phyloP scores from a whole-genome alignment of 1,140 invertebrate species.

The Leguminivora glycinivorella region DNA sequence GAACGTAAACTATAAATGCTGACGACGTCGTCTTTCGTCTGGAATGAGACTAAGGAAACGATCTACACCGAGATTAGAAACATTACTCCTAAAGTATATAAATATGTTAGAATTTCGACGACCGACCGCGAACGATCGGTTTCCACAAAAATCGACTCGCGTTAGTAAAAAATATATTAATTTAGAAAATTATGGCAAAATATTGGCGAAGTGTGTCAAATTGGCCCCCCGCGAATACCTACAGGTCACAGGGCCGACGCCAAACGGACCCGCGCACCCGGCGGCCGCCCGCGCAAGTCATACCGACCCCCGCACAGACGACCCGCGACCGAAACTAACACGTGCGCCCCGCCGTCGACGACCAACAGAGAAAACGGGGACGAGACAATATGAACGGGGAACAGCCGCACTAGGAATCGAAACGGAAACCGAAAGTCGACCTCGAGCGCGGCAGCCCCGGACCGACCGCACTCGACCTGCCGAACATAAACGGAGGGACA shows the following conservation, averaged over 20 bases:
- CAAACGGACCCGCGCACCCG: conserved; percentile 51
- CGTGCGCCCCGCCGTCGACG: conserved; percentile 30
- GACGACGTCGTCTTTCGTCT: conserved; percentile 77
- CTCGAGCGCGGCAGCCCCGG: not conserved
- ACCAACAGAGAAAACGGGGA: conserved; percentile 30
- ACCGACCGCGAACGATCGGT: conserved; percentile 48
- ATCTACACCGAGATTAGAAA: conserved; percentile 53
- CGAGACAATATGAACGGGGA: conserved; percentile 32
- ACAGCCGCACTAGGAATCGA: conserved; percentile 29
- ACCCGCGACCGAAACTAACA: conserved; percentile 38
- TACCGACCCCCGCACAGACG: conserved; percentile 39
- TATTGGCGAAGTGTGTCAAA: conserved; percentile 68
- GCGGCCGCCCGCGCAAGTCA: conserved; percentile 46
- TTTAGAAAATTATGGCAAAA: conserved; percentile 70
- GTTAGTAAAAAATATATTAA: conserved; percentile 62
- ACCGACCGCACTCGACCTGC: not conserved
- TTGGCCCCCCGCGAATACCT: conserved; percentile 59
- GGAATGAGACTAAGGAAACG: conserved; percentile 73
- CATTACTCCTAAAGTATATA: conserved; percentile 51
- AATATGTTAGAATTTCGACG: conserved; percentile 63
- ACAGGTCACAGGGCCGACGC: conserved; percentile 51
- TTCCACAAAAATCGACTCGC: conserved; percentile 46
- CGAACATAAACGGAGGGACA: conserved; percentile 25
- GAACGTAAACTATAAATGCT: conserved; percentile 77
- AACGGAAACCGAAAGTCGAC: not conserved